Base-by-base conservation (phyloP, 2,888 invertebrate genomes). In the Venusia cambrica region DNA sequence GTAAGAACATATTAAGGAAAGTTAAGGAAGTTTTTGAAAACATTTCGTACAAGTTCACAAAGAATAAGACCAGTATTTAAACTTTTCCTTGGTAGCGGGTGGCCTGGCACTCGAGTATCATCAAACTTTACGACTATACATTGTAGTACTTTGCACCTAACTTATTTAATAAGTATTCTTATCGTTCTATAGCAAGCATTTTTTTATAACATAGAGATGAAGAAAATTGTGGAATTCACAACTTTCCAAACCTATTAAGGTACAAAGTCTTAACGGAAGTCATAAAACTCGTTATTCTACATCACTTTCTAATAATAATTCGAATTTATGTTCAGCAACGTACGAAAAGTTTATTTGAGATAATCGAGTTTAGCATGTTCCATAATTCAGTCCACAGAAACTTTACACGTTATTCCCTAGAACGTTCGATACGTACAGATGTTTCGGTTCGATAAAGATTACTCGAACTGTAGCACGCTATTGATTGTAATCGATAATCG, bases 31-130 rank as follows among this genome's bases (percentile, higher is more conserved):
- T n/a, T n/a, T n/a, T n/a, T n/a, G n/a, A n/a, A n/a, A n/a, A n/a
- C n/a, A n/a, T n/a, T n/a, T n/a, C n/a, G n/a, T 15, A 38, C 39
- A 42, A 45, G 41, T 48, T 43, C 35, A 48, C 49, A 50, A 54
- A 51, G 43, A 40, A 46, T 39, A 21, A 38, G 51, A n/a, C n/a
- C 32, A 17, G 27, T 41, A 28, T 45, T 42, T 30, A 45, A 51
- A 59, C 21, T 49, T 52, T 49, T 40, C 15, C 40, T 45, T 48
- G 41, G 45, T n/a, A 45, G 29, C 40, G 41, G 38, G 25, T 34
- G 44, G 32, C 42, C 27, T 34, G 44, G 32, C 42, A 39, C 32
- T 21, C 38, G 30, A 30, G 4, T 16, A 17, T 31, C 25, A 20
- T 25, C 19, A 24, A 25, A 36, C 6, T 39, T 31, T 24, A 35